Evolutionary conservation across 2,888 invertebrate species (phyloP).

Genomic region (Eristalis arbustorum): DNA sequence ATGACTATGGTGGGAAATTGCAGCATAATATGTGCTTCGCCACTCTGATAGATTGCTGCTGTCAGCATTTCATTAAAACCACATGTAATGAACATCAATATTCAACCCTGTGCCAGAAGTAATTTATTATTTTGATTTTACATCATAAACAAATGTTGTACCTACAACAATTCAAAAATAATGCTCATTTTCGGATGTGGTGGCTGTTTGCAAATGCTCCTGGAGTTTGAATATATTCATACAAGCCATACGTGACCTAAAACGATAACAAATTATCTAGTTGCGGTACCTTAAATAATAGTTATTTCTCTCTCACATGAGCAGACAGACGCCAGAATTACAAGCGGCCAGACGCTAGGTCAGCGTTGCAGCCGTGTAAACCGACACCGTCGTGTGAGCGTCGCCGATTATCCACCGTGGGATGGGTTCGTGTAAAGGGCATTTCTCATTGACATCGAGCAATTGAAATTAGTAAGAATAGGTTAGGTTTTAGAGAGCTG

Average conservation of each 20-base stretch:
- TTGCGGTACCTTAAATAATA: no score
- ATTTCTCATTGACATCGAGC: no score
- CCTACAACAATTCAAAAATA: not conserved
- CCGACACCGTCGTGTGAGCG: no score
- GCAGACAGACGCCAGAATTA: no score
- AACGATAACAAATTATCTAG: not conserved
- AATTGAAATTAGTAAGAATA: no score
- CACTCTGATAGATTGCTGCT: not conserved
- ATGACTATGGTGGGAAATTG: not conserved
- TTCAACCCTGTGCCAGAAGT: not conserved
- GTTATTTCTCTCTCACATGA: no score
- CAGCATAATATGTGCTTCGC: not conserved
- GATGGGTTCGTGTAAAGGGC: no score
- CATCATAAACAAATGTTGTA: not conserved
- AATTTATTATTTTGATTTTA: not conserved
- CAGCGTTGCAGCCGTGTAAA: no score
- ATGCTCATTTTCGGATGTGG: not conserved
- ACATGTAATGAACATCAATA: not conserved
- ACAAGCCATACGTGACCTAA: not conserved
- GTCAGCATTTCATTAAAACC: not conserved
- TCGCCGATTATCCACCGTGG: no score
- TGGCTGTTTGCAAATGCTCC: not conserved
- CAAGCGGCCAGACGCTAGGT: no score
- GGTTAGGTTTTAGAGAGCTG: no score
- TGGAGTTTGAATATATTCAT: not conserved